Conservation (phyloP, 2,888 invertebrate species). For the Schizaphis graminum region DNA sequence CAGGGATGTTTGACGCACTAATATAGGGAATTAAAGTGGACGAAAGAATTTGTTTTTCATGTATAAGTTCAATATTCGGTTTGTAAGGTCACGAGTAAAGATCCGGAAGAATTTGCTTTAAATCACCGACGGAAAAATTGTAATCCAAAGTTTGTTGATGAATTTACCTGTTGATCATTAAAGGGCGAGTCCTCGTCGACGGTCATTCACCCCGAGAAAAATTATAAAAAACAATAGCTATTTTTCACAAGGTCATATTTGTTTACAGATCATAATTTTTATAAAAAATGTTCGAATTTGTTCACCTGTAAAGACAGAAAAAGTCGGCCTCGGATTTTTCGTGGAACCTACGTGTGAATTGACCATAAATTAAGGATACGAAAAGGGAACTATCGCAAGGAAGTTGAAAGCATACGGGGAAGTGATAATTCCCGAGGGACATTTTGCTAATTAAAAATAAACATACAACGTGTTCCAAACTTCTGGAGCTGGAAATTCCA, state of each 20-base stretch:
- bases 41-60: not conserved
- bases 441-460: conserved; percentile 22
- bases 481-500: conserved; percentile 16
- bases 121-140: conserved; percentile 58
- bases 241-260: conserved; percentile 58
- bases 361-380: not conserved
- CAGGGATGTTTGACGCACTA: conserved; percentile 17
- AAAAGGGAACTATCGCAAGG: conserved; percentile 39
- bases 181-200: conserved; percentile 66
- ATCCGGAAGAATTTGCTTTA: conserved; percentile 62
- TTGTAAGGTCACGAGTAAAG: conserved; percentile 59
- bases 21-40: not conserved
- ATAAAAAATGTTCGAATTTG: conserved; percentile 34
- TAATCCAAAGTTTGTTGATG: conserved; percentile 58
- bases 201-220: conserved; percentile 64
- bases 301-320: conserved; percentile 59
- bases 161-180: conserved; percentile 65
- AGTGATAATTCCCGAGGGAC: conserved; percentile 19
- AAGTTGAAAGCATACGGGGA: conserved; percentile 29
- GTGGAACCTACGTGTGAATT: conserved; percentile 44
- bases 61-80: conserved; percentile 27
- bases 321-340: conserved; percentile 50
- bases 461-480: conserved; percentile 41
- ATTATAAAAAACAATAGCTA: conserved; percentile 50
- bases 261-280: not conserved